These are phyloP conservation scores for Bradypodion ventrale DNA, from an alignment of 2,797 vertebrate species.

Conservation along the genomic window DNA sequence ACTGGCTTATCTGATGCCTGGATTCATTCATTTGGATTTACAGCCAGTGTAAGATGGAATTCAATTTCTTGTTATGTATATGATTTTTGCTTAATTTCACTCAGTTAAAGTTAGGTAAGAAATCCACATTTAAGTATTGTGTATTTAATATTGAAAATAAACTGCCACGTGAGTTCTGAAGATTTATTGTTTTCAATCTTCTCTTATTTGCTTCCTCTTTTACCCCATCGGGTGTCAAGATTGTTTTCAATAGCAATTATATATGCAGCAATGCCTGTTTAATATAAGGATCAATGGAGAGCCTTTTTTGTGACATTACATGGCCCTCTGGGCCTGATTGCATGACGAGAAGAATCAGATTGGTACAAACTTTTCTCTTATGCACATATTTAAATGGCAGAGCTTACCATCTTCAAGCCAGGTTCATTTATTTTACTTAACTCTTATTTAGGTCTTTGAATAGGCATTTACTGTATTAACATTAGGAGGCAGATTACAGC, in stretches of 20 bases:
- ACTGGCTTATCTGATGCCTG: slow-evolving; percentile 92
- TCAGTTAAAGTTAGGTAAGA: not conserved
- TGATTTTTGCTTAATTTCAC: not conserved
- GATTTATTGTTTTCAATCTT: not conserved
- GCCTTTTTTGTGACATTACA: too few species aligned
- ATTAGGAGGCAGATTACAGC: not conserved
- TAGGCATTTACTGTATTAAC: not conserved
- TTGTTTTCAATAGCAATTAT: not conserved
- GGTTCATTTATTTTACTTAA: not conserved
- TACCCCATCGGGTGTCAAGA: too few species aligned
- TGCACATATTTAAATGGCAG: not conserved
- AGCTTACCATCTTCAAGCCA: too few species aligned
- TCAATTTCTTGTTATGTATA: not conserved
- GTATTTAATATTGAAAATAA: not conserved
- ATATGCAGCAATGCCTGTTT: not conserved
- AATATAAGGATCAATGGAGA: too few species aligned
- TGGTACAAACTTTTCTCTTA: not conserved
- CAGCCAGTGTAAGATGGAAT: slow-evolving; percentile 85
- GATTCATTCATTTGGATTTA: slow-evolving; percentile 94
- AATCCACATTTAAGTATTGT: not conserved
- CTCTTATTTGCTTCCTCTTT: too few species aligned
- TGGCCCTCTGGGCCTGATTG: too few species aligned
- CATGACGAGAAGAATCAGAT: too few species aligned
- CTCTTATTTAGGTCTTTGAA: not conserved
- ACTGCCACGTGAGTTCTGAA: not conserved